phyloP scores from a whole-genome alignment of 2,888 invertebrate genomes.

The Lasioglossum vierecki region DNA sequence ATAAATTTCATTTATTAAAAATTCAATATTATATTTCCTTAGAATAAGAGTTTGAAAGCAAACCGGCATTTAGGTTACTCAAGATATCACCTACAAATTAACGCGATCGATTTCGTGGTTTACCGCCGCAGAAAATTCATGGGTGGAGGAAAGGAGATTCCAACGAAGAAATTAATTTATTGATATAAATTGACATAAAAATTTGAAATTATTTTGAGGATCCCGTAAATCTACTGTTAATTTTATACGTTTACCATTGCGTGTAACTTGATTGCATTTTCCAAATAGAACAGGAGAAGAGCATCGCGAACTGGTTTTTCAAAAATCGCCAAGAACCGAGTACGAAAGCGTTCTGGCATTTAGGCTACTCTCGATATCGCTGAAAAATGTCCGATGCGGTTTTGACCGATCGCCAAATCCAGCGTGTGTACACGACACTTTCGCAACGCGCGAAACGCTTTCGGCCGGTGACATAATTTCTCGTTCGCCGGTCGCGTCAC shows the following conservation, averaged over 20 bases:
- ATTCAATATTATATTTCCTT: too few relatives aligned
- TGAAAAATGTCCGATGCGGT: not conserved
- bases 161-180: too few relatives aligned
- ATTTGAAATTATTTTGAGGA: too few relatives aligned
- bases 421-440: slow-evolving; percentile 17
- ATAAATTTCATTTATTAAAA: too few relatives aligned
- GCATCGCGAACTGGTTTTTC: not conserved
- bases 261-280: too few relatives aligned
- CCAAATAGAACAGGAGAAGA: too few relatives aligned
- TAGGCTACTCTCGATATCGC: not conserved
- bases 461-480: slow-evolving; percentile 41
- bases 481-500: slow-evolving; percentile 28
- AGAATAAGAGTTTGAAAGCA: not conserved
- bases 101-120: too few relatives aligned
- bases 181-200: too few relatives aligned
- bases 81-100: not conserved
- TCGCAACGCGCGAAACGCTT: slow-evolving; percentile 31
- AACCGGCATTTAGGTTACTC: not conserved
- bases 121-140: too few relatives aligned
- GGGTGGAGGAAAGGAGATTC: too few relatives aligned
- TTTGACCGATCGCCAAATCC: slow-evolving; percentile 43
- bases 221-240: too few relatives aligned
- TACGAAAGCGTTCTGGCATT: not conserved
- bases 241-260: too few relatives aligned
- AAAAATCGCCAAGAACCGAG: not conserved